Base-by-base conservation (phyloP, 2,113 vertebrate genomes). In the Vidua macroura region DNA sequence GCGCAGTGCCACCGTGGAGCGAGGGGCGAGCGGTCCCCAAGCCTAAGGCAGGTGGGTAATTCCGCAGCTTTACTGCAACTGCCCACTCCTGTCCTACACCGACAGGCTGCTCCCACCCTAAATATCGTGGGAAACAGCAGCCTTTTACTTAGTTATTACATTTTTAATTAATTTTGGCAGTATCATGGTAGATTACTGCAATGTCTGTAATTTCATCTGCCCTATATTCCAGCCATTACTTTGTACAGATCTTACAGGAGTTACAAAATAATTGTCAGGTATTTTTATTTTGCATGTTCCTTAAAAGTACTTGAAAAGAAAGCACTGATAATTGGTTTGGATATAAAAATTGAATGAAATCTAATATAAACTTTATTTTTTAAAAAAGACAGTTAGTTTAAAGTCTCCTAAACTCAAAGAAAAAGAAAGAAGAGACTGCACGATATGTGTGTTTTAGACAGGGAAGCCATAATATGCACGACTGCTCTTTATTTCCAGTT, bases 1-100 rank as follows among this genome's bases (percentile, higher is more conserved):
- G 0, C 16, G 49, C 0, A 6, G 8, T 2, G 58, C 15, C 58
- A 24, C 35, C 0, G 1, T 0, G 3, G 60, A 25, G 39, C 24
- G 1, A 30, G 35, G 43, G n/a, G 41, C 2, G 1, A 51, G 53
- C 41, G 1, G 43, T 0, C 6, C 46, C 17, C 56, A 7, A 2
- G 1, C 28, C 53, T 3, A 5, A 4, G 19, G 48, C 89, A 53
- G 91, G 52, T 20, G 52, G 55, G 78, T 2, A 13, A 58, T 1
- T 4, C 25, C 4, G 28, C n/a, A 7, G 43, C 15, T 21, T n/a
- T 20, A 2, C 11, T 7, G 25, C 31, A 20, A 51, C 9, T 20
- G n/a, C 46, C 13, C 9, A 0, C 19, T 17, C 64, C 5, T 25
- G 25, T 22, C 13, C 74, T 2, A 11, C 43, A 15, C 43, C 0